Base-by-base conservation (phyloP, 2,113 vertebrate species). In the Oncorhynchus clarkii region DNA sequence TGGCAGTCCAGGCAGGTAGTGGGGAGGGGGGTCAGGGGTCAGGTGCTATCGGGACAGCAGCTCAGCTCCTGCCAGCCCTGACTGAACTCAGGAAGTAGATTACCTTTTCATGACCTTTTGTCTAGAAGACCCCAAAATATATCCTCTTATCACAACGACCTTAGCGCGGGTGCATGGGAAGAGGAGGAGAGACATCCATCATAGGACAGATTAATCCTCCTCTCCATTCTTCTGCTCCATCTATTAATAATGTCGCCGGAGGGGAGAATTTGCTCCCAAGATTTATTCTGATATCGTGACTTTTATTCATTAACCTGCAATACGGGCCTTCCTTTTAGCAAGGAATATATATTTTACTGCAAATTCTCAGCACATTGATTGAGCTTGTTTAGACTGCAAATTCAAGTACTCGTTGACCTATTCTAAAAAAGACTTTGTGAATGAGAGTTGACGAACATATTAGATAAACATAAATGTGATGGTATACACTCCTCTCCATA, bases 251-350 rank as follows among this genome's bases (percentile, higher is more conserved):
- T 86, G 81, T 87, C 86, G 72, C 88, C 86, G 77, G 80, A 84
- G 76, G 85, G 85, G 78, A 79, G 78, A 45, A 87, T 90, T 89
- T 88, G 85, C 84, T 3, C 84, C 84, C 84, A 90, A 91, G 91
- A 93, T 91, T 89, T 90, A 92, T 92, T 92, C 89, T 77, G 89
- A 92, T 91, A 92, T 92, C 91, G 88, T 88, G 88, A 89, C 89
- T 90, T 90, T 91, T 90, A 93, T 92, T 90, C 92, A 91, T 93
- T 92, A 90, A 84, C 88, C 84, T 85, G 81, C 86, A 14, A 49
- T 45, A 51, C 20, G 22, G 88, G 80, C 71, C 77, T 89, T 88
- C 84, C 88, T 86, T 76, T 34, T 45, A 83, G 82, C 77, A 86
- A 84, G 87, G 86, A 92, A 87, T 89, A 84, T 72, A 64, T 71